These are phyloP conservation scores for Heliconius sara DNA, from an alignment of 2,888 invertebrate species.

Conservation along the genomic window DNA sequence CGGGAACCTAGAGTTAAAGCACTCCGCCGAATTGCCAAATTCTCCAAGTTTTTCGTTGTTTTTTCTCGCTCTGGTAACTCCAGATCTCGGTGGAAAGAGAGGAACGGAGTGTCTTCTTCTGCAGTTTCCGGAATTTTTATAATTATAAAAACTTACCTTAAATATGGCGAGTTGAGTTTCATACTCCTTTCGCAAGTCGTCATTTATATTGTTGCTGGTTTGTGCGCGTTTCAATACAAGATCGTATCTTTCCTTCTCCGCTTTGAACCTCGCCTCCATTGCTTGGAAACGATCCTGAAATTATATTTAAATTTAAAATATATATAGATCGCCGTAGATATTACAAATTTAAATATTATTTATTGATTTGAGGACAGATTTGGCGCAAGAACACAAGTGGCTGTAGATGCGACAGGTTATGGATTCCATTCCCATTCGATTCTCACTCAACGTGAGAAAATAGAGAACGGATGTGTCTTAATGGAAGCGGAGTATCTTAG, in stretches of 20 bases:
- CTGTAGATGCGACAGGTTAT: too few species aligned
- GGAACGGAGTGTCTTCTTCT: too few species aligned
- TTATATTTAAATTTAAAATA: background rate
- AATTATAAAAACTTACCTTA: conserved; percentile 59
- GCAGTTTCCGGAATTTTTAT: too few species aligned
- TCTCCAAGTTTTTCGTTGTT: too few species aligned
- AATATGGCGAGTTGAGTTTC: conserved; percentile 90
- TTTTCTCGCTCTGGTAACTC: too few species aligned
- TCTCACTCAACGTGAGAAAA: background rate
- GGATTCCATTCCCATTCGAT: too few species aligned
- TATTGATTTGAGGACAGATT: background rate
- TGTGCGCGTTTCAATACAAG: conserved; percentile 88
- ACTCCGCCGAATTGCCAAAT: too few species aligned
- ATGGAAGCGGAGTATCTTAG: background rate
- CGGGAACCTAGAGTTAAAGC: too few species aligned
- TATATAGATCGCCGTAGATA: background rate
- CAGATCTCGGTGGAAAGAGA: too few species aligned
- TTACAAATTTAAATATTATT: background rate
- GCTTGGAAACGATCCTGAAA: conserved; percentile 85
- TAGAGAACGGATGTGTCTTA: background rate
- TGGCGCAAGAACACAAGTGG: background rate
- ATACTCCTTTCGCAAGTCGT: conserved; percentile 90
- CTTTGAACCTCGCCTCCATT: conserved; percentile 87
- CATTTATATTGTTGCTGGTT: conserved; percentile 88
- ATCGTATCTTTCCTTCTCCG: conserved; percentile 88